phyloP scores from a whole-genome alignment of 2,888 invertebrate species.

The Lasioglossum vierecki region DNA sequence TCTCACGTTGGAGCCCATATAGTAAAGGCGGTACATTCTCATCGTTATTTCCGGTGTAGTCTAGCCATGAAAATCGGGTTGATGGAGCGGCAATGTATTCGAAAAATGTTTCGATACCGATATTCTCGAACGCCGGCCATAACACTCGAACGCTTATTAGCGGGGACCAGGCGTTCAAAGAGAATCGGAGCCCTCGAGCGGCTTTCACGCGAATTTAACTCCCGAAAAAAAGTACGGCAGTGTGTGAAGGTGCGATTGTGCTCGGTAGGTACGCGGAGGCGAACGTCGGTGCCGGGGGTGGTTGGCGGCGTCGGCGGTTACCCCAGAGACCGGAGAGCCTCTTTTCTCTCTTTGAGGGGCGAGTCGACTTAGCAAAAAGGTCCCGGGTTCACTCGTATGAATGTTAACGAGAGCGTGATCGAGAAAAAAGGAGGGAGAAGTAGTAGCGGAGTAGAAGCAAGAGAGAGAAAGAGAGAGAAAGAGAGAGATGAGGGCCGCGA shows the following conservation, averaged over 20 bases:
- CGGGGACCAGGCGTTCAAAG: slow-evolving; percentile 31
- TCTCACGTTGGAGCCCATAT: neutral
- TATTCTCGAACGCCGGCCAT: slow-evolving; percentile 3
- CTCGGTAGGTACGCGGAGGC: slow-evolving; percentile 41
- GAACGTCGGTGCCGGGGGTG: slow-evolving; percentile 24
- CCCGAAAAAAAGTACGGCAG: slow-evolving; percentile 49
- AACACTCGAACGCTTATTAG: slow-evolving; percentile 34
- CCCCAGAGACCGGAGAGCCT: slow-evolving; percentile 61
- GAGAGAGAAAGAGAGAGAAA: slow-evolving; percentile 24
- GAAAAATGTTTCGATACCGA: neutral
- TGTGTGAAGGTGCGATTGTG: slow-evolving; percentile 49
- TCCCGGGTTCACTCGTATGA: slow-evolving; percentile 64
- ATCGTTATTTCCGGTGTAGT: neutral
- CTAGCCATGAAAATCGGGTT: neutral
- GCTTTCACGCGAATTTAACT: slow-evolving; percentile 67
- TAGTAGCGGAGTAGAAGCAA: slow-evolving; percentile 15
- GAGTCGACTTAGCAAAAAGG: slow-evolving; percentile 68
- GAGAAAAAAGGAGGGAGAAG: slow-evolving; percentile 41
- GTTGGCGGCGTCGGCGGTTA: slow-evolving; percentile 41
- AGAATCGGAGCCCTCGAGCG: slow-evolving; percentile 19
- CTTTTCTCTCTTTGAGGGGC: slow-evolving; percentile 63
- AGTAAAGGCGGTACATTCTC: neutral
- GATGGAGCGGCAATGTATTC: neutral
- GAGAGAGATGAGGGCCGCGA: neutral
- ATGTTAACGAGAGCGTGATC: slow-evolving; percentile 73